A percentile compares a stretch with the other conserved stretches of the same genome.
These are phyloP conservation scores for Furnarius figulus DNA, from an alignment of 2,113 vertebrate genomes.

Conservation along the genomic window DNA sequence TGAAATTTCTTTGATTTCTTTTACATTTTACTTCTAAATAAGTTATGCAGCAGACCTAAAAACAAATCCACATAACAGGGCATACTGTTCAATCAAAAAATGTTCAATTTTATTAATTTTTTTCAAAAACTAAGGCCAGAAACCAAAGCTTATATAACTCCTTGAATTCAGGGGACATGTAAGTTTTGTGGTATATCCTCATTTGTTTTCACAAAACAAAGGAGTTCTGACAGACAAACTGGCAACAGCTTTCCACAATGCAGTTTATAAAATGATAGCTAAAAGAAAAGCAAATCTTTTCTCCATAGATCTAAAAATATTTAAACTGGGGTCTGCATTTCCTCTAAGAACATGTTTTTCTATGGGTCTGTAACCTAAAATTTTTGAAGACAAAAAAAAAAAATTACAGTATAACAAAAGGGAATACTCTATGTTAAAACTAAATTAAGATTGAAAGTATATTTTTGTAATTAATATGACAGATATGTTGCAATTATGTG, in stretches of 20 bases:
- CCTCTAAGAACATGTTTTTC: background rate
- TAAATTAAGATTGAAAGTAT: background rate
- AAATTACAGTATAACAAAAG: background rate
- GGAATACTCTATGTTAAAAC: background rate
- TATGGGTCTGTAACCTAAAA: background rate
- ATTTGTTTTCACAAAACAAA: background rate
- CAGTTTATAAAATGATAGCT: background rate
- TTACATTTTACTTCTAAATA: background rate
- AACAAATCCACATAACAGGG: background rate
- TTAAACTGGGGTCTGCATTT: background rate
- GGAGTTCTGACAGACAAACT: background rate
- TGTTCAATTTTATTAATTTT: background rate
- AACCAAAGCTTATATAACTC: background rate
- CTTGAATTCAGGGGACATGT: background rate
- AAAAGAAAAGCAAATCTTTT: background rate
- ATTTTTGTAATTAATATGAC: background rate
- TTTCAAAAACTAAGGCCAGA: background rate
- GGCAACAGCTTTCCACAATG: background rate
- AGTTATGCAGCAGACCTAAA: background rate
- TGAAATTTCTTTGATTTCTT: background rate
- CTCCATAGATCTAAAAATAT: background rate
- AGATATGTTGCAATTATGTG: background rate
- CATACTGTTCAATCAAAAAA: background rate
- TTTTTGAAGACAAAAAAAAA: background rate
- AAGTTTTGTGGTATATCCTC: background rate